Base-by-base conservation (phyloP, 2,113 vertebrate species). In the Mesembrinibis cayennensis region DNA sequence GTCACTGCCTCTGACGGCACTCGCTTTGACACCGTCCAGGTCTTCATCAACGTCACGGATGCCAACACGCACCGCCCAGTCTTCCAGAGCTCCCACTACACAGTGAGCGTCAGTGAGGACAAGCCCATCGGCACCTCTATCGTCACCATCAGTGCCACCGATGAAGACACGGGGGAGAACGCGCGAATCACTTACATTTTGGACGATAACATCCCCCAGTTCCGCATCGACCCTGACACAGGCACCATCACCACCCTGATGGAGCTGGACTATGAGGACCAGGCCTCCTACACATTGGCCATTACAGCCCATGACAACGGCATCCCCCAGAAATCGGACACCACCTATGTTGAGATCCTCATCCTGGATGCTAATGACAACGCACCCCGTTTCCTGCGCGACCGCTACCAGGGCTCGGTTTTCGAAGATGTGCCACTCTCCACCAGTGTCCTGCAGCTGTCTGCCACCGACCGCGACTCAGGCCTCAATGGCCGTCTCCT, bases 21-120 rank as follows among this genome's bases (percentile, higher is more conserved):
- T 2, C 99, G 98, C 36, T 98, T 98, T 9, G 99, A 99, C 95
- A 99, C 98, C 0, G 98, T 99, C 4, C 99, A 99, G 95, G 99
- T 99, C 80, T 99, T 99, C 95, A 99, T 99, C 96, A 99, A 99
- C 2, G 98, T 99, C 89, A 99, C 99, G 0, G 99, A 99, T 38
- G 99, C 99, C 96, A 99, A 99, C 96, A 99, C 99, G 0, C 99
- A 99, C 94, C 98, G 99, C 49, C 99, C 99, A 0, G 99, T 99
- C 73, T 99, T 99, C 97, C 99, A 99, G 97, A 99, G 98, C 88
- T 98, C 99, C 20, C 99, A 99, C 97, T 99, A 99, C 90, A 99
- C 99, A 1, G 98, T 99, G 72, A 98, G 97, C 1, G 97, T 99
- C 42, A 98, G 98, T 0, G 99, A 99, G 92, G 99, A 99, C 87